Evolutionary conservation across 2,797 vertebrate genomes (phyloP).

Genomic region (Pachyuromys duprasi): DNA sequence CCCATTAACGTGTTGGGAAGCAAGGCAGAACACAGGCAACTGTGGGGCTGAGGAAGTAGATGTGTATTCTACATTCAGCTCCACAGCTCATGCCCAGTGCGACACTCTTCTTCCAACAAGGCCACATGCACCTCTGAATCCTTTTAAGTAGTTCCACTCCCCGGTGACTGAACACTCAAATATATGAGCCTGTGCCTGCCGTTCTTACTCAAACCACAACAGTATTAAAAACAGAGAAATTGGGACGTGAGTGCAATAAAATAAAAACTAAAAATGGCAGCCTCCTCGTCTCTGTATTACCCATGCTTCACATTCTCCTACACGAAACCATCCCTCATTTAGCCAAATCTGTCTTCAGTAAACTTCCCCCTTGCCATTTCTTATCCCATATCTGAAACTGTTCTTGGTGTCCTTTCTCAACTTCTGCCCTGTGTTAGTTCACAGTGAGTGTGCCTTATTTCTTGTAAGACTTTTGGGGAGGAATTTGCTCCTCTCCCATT

Average conservation of each 20-base stretch:
- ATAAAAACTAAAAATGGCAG: not conserved
- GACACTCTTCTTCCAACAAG: not conserved
- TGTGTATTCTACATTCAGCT: not conserved
- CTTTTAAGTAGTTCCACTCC: not conserved
- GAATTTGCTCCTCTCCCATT: not conserved
- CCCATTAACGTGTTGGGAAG: not conserved
- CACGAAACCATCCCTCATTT: not conserved
- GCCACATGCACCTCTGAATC: not conserved
- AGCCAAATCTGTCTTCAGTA: not conserved
- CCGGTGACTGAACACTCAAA: not conserved
- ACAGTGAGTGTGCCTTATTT: not conserved
- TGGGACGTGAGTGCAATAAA: not conserved
- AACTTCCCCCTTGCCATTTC: not conserved
- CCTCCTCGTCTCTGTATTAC: rapidly evolving
- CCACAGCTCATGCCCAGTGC: not conserved
- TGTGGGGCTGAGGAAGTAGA: not conserved
- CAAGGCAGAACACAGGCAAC: not conserved
- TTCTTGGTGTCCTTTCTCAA: not conserved
- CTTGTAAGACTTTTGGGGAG: not conserved
- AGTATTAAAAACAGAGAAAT: not conserved
- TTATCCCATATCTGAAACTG: not conserved
- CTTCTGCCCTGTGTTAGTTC: not conserved
- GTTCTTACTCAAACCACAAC: not conserved
- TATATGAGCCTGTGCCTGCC: not conserved
- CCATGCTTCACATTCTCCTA: not conserved